Evolutionary conservation across 2,888 invertebrate genomes (phyloP).

Genomic region (Boloria selene): DNA sequence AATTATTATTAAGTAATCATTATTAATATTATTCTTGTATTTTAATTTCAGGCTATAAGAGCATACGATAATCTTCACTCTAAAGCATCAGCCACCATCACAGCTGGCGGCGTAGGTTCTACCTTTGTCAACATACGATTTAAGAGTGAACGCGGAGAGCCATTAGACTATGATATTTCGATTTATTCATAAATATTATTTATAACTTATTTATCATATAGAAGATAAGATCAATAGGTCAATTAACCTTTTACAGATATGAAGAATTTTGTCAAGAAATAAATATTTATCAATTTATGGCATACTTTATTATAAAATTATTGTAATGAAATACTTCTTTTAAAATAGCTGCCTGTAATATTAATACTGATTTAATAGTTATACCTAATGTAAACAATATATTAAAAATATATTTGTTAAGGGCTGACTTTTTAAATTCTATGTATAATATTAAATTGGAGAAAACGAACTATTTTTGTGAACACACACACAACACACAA

Average conservation of each 20-base stretch:
- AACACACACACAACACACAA: too few species aligned
- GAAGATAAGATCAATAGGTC: not conserved
- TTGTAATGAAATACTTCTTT: too few species aligned
- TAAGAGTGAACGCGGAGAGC: constrained; percentile 52
- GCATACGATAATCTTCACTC: constrained; percentile 52
- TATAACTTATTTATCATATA: not conserved
- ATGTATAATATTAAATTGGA: too few species aligned
- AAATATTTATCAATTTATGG: too few species aligned
- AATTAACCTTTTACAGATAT: too few species aligned
- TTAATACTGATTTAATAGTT: not conserved
- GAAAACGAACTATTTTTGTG: too few species aligned
- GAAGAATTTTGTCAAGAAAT: too few species aligned
- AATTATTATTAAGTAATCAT: not conserved
- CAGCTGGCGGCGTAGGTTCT: constrained; percentile 53
- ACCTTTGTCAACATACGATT: constrained; percentile 52
- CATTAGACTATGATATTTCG: constrained; percentile 53
- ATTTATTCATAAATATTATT: constrained; percentile 46
- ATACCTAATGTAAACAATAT: not conserved
- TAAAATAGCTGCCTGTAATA: too few species aligned
- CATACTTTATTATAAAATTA: too few species aligned
- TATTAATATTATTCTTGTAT: not conserved
- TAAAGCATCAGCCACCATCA: constrained; percentile 48
- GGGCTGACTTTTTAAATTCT: too few species aligned
- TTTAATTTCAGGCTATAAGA: constrained; percentile 51
- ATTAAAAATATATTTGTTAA: too few species aligned